Percentiles rank a stretch among this genome's conserved stretches.
Evolutionary conservation across 2,888 invertebrate species (phyloP).

Genomic region (Argyresthia albistria): DNA sequence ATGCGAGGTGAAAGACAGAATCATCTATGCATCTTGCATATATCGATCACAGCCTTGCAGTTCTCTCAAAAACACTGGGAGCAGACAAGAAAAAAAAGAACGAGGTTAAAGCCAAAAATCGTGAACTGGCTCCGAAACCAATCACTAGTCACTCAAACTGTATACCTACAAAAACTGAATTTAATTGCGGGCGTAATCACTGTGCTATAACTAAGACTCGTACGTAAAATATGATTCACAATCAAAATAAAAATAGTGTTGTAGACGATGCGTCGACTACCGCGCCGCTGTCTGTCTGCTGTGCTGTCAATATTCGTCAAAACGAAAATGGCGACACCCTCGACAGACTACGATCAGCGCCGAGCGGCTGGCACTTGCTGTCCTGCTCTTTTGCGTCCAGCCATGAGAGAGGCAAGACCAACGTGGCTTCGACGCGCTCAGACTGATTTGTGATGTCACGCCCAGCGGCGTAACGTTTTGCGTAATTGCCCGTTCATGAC

Average conservation of each 20-base stretch:
- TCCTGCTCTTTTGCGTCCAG: conserved; percentile 27
- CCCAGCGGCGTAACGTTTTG: conserved; percentile 72
- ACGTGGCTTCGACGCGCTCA: conserved; percentile 59
- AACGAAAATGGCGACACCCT: conserved; percentile 81
- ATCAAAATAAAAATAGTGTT: conserved; percentile 69
- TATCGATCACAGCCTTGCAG: conserved; percentile 71
- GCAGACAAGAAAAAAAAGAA: conserved; percentile 40
- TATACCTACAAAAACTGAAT: conserved; percentile 10
- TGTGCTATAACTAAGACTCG: conserved; percentile 22
- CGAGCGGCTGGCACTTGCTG: conserved; percentile 36
- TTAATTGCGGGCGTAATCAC: conserved; percentile 36
- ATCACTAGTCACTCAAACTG: conserved; percentile 33
- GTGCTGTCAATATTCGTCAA: conserved; percentile 83
- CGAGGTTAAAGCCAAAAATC: conserved; percentile 66
- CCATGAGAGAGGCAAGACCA: conserved; percentile 34
- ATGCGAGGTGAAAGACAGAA: conserved; percentile 44
- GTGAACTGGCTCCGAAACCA: conserved; percentile 30
- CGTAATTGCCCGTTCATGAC: conserved; percentile 64
- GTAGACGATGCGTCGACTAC: conserved; percentile 66
- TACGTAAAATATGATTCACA: conserved; percentile 56
- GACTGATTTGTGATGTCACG: conserved; percentile 72
- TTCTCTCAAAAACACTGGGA: conserved; percentile 59
- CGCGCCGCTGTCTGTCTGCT: conserved; percentile 70
- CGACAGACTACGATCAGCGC: conserved; percentile 68
- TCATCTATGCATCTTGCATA: conserved; percentile 71